Conservation (phyloP, 2,888 invertebrate species). For the Lepidocyrtoides sp. region DNA sequence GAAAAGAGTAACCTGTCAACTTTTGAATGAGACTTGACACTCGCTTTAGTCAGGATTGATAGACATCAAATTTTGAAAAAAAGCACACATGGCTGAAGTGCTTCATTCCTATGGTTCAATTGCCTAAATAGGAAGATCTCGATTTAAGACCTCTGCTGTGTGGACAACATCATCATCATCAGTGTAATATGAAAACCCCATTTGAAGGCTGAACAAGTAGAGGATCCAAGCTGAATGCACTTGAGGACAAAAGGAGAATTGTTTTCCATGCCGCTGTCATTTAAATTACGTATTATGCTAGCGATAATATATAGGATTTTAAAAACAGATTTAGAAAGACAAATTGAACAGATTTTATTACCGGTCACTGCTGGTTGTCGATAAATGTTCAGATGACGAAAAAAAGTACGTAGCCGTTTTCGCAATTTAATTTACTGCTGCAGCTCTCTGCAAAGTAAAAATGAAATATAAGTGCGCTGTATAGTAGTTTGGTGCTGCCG, state of each 20-base stretch:
- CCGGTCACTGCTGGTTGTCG: neutral
- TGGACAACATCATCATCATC: neutral
- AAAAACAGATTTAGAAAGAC: neutral
- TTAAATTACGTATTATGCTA: constrained; percentile 42
- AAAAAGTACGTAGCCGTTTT: neutral
- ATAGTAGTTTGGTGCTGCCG: no score
- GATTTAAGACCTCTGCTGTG: constrained; percentile 70
- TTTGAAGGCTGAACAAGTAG: neutral
- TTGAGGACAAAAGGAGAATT: constrained; percentile 34
- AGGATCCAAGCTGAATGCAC: neutral
- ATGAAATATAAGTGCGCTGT: no score
- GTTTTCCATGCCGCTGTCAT: constrained; percentile 63
- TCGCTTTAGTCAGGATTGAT: constrained; percentile 46
- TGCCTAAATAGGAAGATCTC: constrained; percentile 73
- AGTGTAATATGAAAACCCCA: neutral
- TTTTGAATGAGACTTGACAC: constrained; percentile 74
- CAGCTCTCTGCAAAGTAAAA: neutral
- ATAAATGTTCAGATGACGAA: neutral
- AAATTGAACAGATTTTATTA: constrained; percentile 19
- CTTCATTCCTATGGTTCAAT: constrained; percentile 13
- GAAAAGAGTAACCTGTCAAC: constrained; percentile 66
- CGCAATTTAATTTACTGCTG: no score
- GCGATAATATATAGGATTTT: neutral
- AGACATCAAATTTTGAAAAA: constrained; percentile 46
- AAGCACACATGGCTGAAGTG: constrained; percentile 10